phyloP scores from a whole-genome alignment of 2,797 vertebrate species.

The Gymnoscopelus microlampas region DNA sequence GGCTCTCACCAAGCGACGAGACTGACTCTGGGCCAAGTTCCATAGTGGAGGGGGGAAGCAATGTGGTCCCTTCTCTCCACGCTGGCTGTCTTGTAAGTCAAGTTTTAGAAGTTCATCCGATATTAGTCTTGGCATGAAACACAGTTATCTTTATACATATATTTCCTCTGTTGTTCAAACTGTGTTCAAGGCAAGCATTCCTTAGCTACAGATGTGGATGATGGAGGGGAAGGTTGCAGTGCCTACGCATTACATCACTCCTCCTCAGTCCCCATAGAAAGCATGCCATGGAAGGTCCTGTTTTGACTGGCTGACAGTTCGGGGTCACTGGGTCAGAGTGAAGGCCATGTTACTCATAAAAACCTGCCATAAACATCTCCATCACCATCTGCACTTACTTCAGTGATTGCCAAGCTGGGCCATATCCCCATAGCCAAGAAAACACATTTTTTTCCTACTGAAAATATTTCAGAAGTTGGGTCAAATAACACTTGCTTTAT shows the following conservation, averaged over 20 bases:
- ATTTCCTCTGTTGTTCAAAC: constrained; percentile 33
- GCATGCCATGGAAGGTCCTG: constrained; percentile 64
- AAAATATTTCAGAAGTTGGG: constrained; percentile 70
- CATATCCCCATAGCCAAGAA: constrained; percentile 57
- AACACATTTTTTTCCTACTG: constrained; percentile 42
- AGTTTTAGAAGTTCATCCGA: constrained; percentile 45
- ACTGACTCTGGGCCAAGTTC: constrained; percentile 79
- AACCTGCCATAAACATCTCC: constrained; percentile 77
- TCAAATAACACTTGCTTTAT: constrained; percentile 72
- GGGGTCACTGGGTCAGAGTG: constrained; percentile 76
- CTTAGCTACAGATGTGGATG: constrained; percentile 37
- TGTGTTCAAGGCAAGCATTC: constrained; percentile 10
- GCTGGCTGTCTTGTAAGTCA: constrained; percentile 87
- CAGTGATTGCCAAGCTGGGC: constrained; percentile 51
- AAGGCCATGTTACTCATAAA: constrained; percentile 73
- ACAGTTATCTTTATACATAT: constrained; percentile 1
- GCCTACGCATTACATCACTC: constrained; percentile 76
- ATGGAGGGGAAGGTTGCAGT: constrained; percentile 53
- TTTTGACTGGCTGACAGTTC: constrained; percentile 80
- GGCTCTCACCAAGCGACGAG: constrained; percentile 77
- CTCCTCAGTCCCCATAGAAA: constrained; percentile 76
- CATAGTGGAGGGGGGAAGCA: constrained; percentile 84
- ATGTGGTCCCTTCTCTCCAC: constrained; percentile 87
- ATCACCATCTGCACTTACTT: constrained; percentile 71
- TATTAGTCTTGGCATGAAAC: neutral